Evolutionary conservation across 2,113 vertebrate genomes (phyloP), one percentile per base, ranked within the genome.

Genomic region (Hypanus sabinus): DNA sequence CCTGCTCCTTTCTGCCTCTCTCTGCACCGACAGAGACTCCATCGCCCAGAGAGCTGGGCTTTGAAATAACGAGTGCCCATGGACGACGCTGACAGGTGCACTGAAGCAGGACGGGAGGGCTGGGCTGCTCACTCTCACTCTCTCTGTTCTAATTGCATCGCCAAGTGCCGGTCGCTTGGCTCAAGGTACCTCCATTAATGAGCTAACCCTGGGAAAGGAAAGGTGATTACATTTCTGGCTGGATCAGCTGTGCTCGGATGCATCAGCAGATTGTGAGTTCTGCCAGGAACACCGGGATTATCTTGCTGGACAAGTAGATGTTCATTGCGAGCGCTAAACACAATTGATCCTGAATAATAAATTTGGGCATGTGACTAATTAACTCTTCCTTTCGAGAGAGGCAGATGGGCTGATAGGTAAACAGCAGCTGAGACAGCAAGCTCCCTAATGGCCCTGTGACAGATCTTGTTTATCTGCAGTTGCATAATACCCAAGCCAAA

Each of bases 161-260:
- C 85, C 85, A 65, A 88, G 30, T 88, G 85, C n/a, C 57, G 60
- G 18, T 16, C 22, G 60, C 65, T 65, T 33, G 30, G 30, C 85
- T 90, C 30, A 68, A 90, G 30, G 30, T 5, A 46, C 70, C 94
- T 94, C 94, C 94, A 94, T 94, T 95, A 96, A 95, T 95, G 95
- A 96, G 94, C 94, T 94, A 18, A 70, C 94, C 93, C 94, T 94
- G 95, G 62, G 24, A 57, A 12, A 87, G 55, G 55, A 57, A 27
- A 55, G 95, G 95, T 95, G 96, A 96, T 96, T 95, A 95, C 14
- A 94, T 3, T 81, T 94, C 95, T 94, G 94, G 94, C 94, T 94
- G 77, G 94, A 94, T 93, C 94, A 93, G 71, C 94, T 85, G 77
- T 94, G 94, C 94, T 94, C 94, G 92, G 94, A 94, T 94, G 95